Evolutionary conservation across 2,113 vertebrate genomes (phyloP).

Genomic region (Solea solea): DNA sequence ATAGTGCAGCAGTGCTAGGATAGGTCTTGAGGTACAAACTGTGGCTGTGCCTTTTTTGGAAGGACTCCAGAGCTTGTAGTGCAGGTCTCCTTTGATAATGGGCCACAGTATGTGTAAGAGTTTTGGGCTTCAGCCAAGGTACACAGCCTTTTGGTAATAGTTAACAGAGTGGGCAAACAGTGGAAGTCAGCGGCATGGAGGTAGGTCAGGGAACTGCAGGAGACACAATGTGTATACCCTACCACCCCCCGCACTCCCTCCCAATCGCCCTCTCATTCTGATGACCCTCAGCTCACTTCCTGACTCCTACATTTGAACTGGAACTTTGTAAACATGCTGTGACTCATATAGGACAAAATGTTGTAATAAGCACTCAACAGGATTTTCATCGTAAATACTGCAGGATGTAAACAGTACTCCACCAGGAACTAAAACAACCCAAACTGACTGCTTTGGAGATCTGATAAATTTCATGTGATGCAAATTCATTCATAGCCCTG

Average conservation of each 20-base stretch:
- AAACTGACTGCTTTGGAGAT: background rate
- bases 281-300: constrained; percentile 54
- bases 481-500: background rate
- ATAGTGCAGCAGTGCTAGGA: constrained; percentile 42
- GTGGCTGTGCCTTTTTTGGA: constrained; percentile 72
- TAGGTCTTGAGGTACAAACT: constrained; percentile 55
- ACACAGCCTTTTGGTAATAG: constrained; percentile 83
- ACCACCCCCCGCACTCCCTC: background rate
- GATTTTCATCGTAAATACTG: constrained; percentile 28
- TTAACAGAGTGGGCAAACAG: constrained; percentile 85
- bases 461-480: background rate
- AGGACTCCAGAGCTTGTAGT: constrained; percentile 78
- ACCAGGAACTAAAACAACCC: background rate
- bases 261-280: constrained; percentile 15
- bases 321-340: constrained; percentile 60
- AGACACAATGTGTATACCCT: constrained; percentile 27
- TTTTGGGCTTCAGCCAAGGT: constrained; percentile 80
- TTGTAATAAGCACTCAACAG: constrained; percentile 20
- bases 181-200: constrained; percentile 75
- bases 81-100: constrained; percentile 82
- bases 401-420: constrained; percentile 23
- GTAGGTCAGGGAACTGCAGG: constrained; percentile 77
- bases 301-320: constrained; percentile 41
- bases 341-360: constrained; percentile 54
- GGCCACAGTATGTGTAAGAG: constrained; percentile 82